Conservation (phyloP, 2,113 vertebrate genomes). For the Colinus virginianus region DNA sequence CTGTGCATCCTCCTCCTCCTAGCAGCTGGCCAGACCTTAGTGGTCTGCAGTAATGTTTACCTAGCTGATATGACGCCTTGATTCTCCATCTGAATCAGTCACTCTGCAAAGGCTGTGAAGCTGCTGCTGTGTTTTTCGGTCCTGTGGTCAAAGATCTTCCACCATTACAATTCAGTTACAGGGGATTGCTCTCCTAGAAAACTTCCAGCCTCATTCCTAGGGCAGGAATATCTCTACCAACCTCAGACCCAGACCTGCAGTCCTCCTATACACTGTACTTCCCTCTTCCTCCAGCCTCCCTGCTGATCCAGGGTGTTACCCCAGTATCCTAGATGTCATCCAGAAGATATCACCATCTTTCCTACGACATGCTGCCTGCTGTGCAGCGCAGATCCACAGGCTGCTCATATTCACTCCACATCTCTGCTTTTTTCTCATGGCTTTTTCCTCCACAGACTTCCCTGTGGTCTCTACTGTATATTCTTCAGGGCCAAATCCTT, state of each 20-base stretch:
- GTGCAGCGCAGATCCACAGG: rapidly evolving
- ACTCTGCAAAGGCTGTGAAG: neutral
- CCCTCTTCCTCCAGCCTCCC: neutral
- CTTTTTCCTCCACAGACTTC: neutral
- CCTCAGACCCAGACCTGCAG: neutral
- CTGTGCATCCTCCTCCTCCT: neutral
- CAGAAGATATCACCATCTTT: neutral
- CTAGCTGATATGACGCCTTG: neutral
- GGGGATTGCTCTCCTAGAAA: neutral
- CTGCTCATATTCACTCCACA: neutral
- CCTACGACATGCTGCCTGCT: neutral
- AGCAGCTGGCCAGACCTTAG: neutral
- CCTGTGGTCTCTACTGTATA: neutral
- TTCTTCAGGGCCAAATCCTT: neutral
- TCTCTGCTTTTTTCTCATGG: neutral
- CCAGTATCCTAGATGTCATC: neutral
- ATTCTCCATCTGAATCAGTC: neutral
- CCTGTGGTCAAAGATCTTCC: neutral
- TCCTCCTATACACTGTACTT: neutral
- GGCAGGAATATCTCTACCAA: neutral
- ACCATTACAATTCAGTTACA: neutral
- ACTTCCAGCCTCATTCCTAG: neutral
- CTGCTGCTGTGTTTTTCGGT: neutral
- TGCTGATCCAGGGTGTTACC: neutral
- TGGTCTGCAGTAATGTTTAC: neutral